Evolutionary conservation across 2,797 vertebrate species (phyloP), one percentile per base, ranked within the genome.

Genomic region (Sebastes aleutianus): DNA sequence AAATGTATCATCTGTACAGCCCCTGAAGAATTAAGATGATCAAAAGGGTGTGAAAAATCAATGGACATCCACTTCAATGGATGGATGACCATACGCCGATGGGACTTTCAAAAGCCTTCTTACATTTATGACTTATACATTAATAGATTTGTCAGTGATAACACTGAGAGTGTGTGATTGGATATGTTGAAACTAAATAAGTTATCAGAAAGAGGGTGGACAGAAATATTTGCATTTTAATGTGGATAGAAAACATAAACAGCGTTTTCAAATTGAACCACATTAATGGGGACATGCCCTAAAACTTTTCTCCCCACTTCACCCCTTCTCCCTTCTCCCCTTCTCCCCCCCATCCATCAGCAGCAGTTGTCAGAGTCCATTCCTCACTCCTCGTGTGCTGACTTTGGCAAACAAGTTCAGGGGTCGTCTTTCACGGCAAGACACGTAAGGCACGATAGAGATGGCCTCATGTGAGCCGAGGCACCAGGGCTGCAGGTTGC

Each of bases 331-430:
- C 65, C 69, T 32, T 69, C 79, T 59, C 65, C 70, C 29, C 54
- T 47, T 69, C 8, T 67, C 22, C n/a, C 16, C 24, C 43, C 3
- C 58, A 63, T 39, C 80, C 54, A 67, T 79, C 68, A 47, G 69
- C 79, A 85, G 75, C 95, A 95, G 93, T 93, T 95, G 93, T 91
- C 87, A 56, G 74, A 74, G 85, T 90, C 91, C 85, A 86, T 95
- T 93, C 82, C 74, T 84, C 83, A 78, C 76, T 85, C 27, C 18
- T 69, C 58, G 22, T 71, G 69, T 87, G 82, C 85, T 80, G 89
- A 88, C 86, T 72, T 39, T 87, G 79, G 81, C 71, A 85, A 88
- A 91, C 62, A 26, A 78, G 77, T 85, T 79, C 71, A 59, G 70
- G 77, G 73, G 78, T 94, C 76, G 14, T 89, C 90, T 95, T 93